Evolutionary conservation across 2,797 vertebrate genomes (phyloP).

Genomic region (Propithecus perrieri): DNA sequence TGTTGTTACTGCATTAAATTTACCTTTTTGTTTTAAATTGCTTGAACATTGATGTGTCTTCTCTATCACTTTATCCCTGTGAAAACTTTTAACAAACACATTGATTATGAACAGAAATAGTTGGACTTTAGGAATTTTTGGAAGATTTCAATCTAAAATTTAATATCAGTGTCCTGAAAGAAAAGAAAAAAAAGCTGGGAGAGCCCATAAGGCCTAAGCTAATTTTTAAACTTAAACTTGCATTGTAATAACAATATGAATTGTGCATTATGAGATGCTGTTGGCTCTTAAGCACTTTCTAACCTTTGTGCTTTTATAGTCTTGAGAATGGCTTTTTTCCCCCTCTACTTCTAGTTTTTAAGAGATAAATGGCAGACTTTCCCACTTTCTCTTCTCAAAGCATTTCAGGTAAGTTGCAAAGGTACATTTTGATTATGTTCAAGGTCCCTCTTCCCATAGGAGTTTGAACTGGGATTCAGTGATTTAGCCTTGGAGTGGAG

Average conservation of each 20-base stretch:
- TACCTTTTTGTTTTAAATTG: slow-evolving; percentile 88
- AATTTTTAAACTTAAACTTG: not conserved
- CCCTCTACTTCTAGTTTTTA: not conserved
- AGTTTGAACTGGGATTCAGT: not conserved
- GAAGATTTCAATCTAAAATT: slow-evolving; percentile 70
- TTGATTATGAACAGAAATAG: slow-evolving; percentile 73
- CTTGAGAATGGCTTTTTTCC: not conserved
- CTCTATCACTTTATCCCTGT: slow-evolving; percentile 72
- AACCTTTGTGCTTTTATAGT: not conserved
- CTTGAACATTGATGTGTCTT: slow-evolving; percentile 84
- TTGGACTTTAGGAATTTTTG: slow-evolving; percentile 55
- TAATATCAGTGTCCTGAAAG: not conserved
- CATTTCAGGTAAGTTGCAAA: not conserved
- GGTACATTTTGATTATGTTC: not conserved
- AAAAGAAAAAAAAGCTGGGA: not conserved
- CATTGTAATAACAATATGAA: not conserved
- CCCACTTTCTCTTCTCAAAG: not conserved
- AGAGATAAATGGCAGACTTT: not conserved
- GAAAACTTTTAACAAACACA: slow-evolving; percentile 56
- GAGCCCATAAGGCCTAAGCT: not conserved
- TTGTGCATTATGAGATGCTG: not conserved
- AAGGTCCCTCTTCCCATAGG: not conserved
- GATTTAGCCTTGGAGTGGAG: not conserved
- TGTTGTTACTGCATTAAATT: slow-evolving; percentile 93
- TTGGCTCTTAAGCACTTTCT: not conserved